phyloP scores from a whole-genome alignment of 1,140 invertebrate species.

The Papilio polyxenes region DNA sequence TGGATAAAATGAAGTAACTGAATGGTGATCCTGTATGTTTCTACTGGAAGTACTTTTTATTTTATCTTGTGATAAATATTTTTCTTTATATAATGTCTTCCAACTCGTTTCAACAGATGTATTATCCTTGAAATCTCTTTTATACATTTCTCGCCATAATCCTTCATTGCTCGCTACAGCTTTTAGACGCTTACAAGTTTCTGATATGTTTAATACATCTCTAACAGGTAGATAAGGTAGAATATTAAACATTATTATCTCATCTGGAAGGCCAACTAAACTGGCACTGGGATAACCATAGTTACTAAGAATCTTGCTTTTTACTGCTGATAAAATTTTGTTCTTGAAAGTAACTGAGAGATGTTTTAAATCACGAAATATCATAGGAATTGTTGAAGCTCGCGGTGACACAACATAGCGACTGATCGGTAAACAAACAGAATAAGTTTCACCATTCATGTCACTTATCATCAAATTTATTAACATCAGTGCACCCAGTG shows the following conservation, averaged over 20 bases:
- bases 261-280: conserved; percentile 72
- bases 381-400: conserved; percentile 60
- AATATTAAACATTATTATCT: conserved; percentile 61
- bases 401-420: conserved; percentile 62
- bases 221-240: conserved; percentile 52
- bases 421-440: conserved; percentile 62
- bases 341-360: conserved; percentile 64
- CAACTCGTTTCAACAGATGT: conserved; percentile 47
- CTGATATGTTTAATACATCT: conserved; percentile 58
- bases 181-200: conserved; percentile 63
- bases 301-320: conserved; percentile 64
- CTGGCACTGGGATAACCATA: conserved; percentile 70
- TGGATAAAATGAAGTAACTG: conserved; percentile 58
- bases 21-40: conserved; percentile 57
- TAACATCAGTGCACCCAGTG: conserved; percentile 56
- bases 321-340: conserved; percentile 62
- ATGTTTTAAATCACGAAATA: conserved; percentile 67
- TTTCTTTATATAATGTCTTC: conserved; percentile 57
- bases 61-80: conserved; percentile 49
- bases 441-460: conserved; percentile 62
- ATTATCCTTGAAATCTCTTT: conserved; percentile 59
- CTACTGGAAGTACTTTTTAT: conserved; percentile 44
- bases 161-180: conserved; percentile 51
- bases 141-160: conserved; percentile 65
- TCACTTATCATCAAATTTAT: conserved; percentile 65